A percentile compares a stretch with the other conserved stretches of the same genome.
These are phyloP conservation scores for Synanthedon tipuliformis DNA, from an alignment of 2,888 invertebrate genomes.

Conservation along the genomic window DNA sequence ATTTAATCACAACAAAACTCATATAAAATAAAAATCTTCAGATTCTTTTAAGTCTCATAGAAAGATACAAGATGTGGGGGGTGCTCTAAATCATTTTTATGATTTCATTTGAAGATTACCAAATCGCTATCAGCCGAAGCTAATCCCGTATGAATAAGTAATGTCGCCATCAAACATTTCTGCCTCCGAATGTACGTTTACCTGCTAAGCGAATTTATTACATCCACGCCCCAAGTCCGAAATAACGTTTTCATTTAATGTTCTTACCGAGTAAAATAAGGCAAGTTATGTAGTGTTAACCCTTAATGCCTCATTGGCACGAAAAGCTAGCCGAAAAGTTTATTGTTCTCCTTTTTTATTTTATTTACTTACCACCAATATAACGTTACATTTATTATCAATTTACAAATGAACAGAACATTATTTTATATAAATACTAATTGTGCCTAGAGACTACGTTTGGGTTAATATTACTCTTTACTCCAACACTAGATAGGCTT, in stretches of 20 bases:
- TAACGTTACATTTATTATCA: too few species aligned
- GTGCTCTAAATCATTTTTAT: background rate
- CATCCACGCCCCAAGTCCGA: slow-evolving; percentile 29
- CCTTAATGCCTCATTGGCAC: slow-evolving; percentile 52
- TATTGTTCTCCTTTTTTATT: background rate
- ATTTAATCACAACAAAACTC: too few species aligned
- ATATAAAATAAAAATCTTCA: too few species aligned
- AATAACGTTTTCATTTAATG: slow-evolving; percentile 50
- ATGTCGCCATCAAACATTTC: slow-evolving; percentile 6
- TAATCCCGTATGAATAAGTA: slow-evolving; percentile 8
- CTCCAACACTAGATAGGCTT: too few species aligned
- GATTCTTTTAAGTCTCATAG: too few species aligned
- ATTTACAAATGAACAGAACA: too few species aligned
- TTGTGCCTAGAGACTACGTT: too few species aligned
- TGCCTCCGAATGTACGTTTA: slow-evolving; percentile 1
- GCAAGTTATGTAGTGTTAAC: slow-evolving; percentile 39
- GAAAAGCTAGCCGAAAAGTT: slow-evolving; percentile 13
- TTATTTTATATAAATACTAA: too few species aligned
- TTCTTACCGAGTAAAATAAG: slow-evolving; percentile 41
- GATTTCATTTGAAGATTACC: background rate
- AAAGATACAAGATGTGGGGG: too few species aligned
- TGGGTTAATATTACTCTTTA: too few species aligned
- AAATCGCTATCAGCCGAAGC: slow-evolving; percentile 7
- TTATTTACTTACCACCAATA: background rate
- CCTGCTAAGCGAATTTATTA: slow-evolving; percentile 25